phyloP scores from a whole-genome alignment of 2,797 vertebrate species.

The Pelobates cultripes region DNA sequence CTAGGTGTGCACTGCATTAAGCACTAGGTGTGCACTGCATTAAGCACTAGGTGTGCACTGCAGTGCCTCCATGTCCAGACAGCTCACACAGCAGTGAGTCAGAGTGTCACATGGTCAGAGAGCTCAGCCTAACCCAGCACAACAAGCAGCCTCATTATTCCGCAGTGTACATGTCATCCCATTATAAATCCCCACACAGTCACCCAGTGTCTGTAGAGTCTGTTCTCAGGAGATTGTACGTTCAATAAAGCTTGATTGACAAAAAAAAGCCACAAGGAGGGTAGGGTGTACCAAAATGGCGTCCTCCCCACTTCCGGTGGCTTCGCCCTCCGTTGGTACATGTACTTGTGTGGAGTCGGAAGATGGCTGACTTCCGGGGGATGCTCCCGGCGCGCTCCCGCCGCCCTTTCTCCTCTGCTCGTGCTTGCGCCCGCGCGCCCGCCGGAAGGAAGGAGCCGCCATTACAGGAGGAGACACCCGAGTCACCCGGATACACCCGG shows the following conservation, averaged over 20 bases:
- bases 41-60: neutral
- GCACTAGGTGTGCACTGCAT: too few relatives aligned
- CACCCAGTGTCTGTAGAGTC: neutral
- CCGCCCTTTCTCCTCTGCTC: constrained; percentile 28
- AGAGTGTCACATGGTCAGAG: too few relatives aligned
- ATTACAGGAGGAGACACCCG: constrained; percentile 53
- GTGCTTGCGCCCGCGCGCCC: constrained; percentile 37
- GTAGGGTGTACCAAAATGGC: neutral
- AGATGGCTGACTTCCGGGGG: constrained; percentile 30
- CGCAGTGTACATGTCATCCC: too few relatives aligned
- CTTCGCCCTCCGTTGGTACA: neutral
- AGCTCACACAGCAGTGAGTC: too few relatives aligned
- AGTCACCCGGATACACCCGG: constrained; percentile 55
- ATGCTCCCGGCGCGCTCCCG: constrained; percentile 20
- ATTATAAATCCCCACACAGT: neutral
- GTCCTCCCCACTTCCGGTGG: neutral
- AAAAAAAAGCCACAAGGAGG: neutral
- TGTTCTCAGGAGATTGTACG: neutral
- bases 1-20: too few relatives aligned
- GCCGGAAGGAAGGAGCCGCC: constrained; percentile 51
- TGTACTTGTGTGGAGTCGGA: neutral
- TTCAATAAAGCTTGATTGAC: constrained; percentile 41
- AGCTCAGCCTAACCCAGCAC: too few relatives aligned
- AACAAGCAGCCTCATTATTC: too few relatives aligned
- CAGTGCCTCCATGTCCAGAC: neutral